Percentiles rank a stretch among this genome's conserved stretches.
Evolutionary conservation across 2,113 vertebrate species (phyloP).

Genomic region (Pitta sordida): DNA sequence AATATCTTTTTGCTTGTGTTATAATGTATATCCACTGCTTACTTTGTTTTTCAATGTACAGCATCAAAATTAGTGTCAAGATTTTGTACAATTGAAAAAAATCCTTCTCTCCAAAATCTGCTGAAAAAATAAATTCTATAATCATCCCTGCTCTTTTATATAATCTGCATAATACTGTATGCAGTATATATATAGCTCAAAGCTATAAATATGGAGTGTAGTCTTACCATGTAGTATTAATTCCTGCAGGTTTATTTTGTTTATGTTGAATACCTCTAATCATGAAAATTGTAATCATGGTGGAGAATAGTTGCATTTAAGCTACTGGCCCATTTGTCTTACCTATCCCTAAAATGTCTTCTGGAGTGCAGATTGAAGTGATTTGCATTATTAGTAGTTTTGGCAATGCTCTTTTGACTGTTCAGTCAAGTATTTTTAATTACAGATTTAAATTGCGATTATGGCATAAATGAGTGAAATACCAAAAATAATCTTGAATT

Average conservation of each 20-base stretch:
- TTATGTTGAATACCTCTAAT: neutral
- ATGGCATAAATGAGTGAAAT: neutral
- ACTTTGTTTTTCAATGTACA: neutral
- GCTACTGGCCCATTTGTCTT: neutral
- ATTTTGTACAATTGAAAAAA: neutral
- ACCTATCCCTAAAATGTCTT: neutral
- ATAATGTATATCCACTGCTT: neutral
- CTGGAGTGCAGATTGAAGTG: neutral
- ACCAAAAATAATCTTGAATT: neutral
- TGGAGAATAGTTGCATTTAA: neutral
- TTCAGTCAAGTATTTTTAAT: neutral
- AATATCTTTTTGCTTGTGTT: neutral
- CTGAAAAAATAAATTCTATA: neutral
- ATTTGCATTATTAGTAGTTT: neutral
- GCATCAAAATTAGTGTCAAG: neutral
- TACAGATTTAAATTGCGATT: neutral
- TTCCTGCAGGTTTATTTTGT: neutral
- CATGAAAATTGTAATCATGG: neutral
- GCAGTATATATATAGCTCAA: neutral
- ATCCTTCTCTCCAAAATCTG: neutral
- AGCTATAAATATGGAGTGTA: neutral
- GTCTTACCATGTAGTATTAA: neutral
- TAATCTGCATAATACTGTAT: neutral
- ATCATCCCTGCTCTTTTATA: neutral
- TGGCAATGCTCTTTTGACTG: neutral